Conservation (phyloP, 1,140 invertebrate genomes). For the Bathynomus jamesi region DNA sequence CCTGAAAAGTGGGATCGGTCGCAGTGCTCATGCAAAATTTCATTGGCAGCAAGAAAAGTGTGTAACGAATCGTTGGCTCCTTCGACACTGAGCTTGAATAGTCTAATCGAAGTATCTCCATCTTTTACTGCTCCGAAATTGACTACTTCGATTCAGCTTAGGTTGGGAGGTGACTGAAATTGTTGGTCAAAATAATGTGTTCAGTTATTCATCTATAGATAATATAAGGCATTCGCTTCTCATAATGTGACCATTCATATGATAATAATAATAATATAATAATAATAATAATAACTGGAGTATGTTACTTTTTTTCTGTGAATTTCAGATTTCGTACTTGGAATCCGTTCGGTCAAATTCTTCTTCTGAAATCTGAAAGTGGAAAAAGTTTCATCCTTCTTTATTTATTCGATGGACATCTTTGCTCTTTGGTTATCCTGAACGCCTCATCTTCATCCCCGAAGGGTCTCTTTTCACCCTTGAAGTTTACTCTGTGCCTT, state of each 20-base stretch:
- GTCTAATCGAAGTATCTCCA: neutral
- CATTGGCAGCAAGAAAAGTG: neutral
- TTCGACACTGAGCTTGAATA: neutral
- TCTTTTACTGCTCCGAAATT: neutral
- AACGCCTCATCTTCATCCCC: slow-evolving; percentile 2
- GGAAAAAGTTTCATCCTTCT: slow-evolving; percentile 8
- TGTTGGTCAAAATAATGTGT: no score
- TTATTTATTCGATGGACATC: slow-evolving; percentile 9
- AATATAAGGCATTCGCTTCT: no score
- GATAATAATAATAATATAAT: no score
- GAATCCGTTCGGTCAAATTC: slow-evolving; percentile 10
- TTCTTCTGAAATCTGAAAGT: slow-evolving; percentile 15
- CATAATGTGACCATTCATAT: no score
- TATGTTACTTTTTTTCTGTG: no score
- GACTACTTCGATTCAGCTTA: neutral
- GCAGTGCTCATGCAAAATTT: no score
- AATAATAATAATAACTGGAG: no score
- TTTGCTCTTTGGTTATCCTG: slow-evolving; percentile 13
- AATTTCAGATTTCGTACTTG: slow-evolving; percentile 19
- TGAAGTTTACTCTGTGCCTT: no score
- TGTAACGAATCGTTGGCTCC: neutral
- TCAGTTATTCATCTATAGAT: no score
- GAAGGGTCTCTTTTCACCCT: neutral
- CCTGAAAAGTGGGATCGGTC: no score
- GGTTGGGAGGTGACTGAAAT: neutral